Base-by-base conservation (phyloP, 2,888 invertebrate genomes). In the Trachelus iudaicus region DNA sequence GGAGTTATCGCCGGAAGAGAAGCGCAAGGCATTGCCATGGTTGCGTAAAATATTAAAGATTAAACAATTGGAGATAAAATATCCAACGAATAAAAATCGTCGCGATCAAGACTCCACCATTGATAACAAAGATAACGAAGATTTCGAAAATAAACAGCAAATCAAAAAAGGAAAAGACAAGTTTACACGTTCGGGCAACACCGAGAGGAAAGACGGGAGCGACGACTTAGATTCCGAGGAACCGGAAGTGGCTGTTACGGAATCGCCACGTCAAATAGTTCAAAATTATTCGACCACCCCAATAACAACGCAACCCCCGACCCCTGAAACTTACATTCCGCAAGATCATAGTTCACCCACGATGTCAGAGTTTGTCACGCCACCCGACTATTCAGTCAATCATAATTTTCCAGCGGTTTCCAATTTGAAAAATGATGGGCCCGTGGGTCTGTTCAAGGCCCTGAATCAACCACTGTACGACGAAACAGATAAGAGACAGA, bases 1-100 rank as follows among this genome's bases (percentile, higher is more conserved):
- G 23, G 80, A 81, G 37, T 79, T 83, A 75, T 80, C 80, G 35
- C 73, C 76, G 15, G 80, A 83, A 37, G 83, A 82, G 40, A 81
- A 82, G 56, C 79, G 80, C 56, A 81, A 81, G 73, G 77, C 80
- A 1, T 33, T 80, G 35, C 80, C 83, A 34, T 56, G 79, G 35
- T 75, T 80, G 3, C 81, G 81, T 33, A 76, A 78, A 13, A 74
- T 81, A 3, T 69, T 79, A 71, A 31, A 33, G 23, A 71, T 34
- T 1, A 34, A 71, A 30, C 30, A 71, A 15, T 23, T 34, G 30
- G 71, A 34, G 30, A 30, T 0, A 71, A 34, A 71, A 71, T 30
- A 30, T 71, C 12, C 31, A 71, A 15, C 30, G 6, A 56, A 3
- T n/a, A 71, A 71, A 71, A 71, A 0, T 33, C 71, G 71, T 71